A percentile compares a stretch with the other conserved stretches of the same genome.
These are phyloP conservation scores for Drosophila mojavensis DNA, from an alignment of 1,140 invertebrate species.

Conservation along the genomic window DNA sequence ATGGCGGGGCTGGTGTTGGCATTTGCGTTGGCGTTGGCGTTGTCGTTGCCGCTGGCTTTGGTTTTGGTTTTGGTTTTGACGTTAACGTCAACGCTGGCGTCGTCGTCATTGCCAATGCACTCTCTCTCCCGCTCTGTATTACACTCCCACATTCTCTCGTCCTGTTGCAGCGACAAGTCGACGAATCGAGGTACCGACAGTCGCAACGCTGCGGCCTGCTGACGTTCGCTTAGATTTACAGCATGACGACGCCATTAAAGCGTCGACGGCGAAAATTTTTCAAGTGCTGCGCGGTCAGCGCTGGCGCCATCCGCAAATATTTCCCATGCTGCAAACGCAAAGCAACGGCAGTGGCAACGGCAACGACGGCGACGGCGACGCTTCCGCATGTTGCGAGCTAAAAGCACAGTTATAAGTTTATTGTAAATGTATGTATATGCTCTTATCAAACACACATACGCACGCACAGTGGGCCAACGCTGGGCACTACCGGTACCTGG, in stretches of 20 bases:
- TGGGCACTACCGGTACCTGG: slow-evolving; percentile 8
- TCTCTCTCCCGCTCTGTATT: background rate
- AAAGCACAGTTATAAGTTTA: slow-evolving; percentile 49
- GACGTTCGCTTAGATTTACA: slow-evolving; percentile 46
- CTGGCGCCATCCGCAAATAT: slow-evolving; percentile 43
- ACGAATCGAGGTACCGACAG: slow-evolving; percentile 5
- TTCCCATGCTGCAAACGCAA: slow-evolving; percentile 40
- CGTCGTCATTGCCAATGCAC: slow-evolving; percentile 22
- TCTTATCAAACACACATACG: slow-evolving; percentile 29
- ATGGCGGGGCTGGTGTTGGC: background rate
- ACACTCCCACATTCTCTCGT: background rate
- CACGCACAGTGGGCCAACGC: slow-evolving; percentile 19
- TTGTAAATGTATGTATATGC: slow-evolving; percentile 2
- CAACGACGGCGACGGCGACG: background rate
- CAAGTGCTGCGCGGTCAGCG: slow-evolving; percentile 30
- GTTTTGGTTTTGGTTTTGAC: background rate
- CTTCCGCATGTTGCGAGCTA: slow-evolving; percentile 58
- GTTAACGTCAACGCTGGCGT: slow-evolving; percentile 7
- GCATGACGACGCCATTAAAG: slow-evolving; percentile 20
- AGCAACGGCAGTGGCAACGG: slow-evolving; percentile 15
- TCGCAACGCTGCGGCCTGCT: background rate
- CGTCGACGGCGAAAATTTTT: slow-evolving; percentile 23
- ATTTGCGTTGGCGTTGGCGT: slow-evolving; percentile 1
- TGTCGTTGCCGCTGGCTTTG: background rate
- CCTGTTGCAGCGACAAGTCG: slow-evolving; percentile 1